These are phyloP conservation scores for Acipenser ruthenus DNA, from an alignment of 2,797 vertebrate species.

Conservation along the genomic window DNA sequence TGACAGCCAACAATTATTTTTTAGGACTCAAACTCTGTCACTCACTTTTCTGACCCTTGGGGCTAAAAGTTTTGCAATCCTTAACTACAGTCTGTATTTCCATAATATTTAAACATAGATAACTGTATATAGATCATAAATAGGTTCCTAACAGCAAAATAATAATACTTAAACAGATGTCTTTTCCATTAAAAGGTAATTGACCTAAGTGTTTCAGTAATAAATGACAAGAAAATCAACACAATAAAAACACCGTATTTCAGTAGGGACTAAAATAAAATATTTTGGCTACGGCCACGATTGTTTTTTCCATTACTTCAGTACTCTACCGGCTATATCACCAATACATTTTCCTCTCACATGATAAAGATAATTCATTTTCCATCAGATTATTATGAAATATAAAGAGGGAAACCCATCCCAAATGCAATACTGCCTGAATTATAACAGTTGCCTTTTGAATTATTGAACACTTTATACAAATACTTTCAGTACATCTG, in stretches of 20 bases:
- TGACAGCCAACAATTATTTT: no score
- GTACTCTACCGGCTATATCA: constrained; percentile 18
- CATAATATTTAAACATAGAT: no score
- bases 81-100: no score
- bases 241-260: constrained; percentile 10
- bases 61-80: no score
- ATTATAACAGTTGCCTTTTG: constrained; percentile 3
- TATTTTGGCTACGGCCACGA: background rate
- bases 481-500: constrained; percentile 46
- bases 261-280: background rate
- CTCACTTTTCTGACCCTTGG: no score
- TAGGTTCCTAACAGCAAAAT: no score
- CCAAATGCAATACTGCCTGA: no score
- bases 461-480: constrained; percentile 36
- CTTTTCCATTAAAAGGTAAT: background rate
- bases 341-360: constrained; percentile 20
- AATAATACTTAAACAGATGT: no score
- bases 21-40: no score
- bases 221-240: constrained; percentile 2
- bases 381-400: no score
- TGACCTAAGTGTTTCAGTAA: background rate
- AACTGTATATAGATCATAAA: no score
- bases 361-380: constrained; percentile 39
- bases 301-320: background rate
- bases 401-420: no score